Base-by-base conservation (phyloP, 30 jellyfish, hydroid and myxozoan species). In the Aurelia aurita complex sp. Pacific region DNA sequence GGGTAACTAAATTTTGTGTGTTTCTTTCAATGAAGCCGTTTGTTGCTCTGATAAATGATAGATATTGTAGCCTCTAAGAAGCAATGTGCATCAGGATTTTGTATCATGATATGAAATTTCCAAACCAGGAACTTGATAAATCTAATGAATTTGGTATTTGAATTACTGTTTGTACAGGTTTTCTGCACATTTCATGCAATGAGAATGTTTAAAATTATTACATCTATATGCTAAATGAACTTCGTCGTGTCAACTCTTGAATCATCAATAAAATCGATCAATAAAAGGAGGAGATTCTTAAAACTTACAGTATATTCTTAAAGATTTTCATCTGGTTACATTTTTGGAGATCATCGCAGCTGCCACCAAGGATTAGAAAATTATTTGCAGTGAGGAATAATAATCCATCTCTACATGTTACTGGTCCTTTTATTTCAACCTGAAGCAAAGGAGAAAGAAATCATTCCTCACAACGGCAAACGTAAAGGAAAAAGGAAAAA, bases 311-410 rank as follows among this genome's bases (percentile, higher is more conserved):
- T 11, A 65, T 53, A 6, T 50, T 85, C 10, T 59, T 34, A 11
- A 85, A 85, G 13, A 85, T 85, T 34, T 64, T 53, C 23, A 5
- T 54, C 54, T 29, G 67, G 42, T 52, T 43, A 77, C 64, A 85
- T 36, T 85, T 87, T 6, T 62, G 36, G 12, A 55, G 85, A 73
- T 79, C 92, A 61, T 94, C 98, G 19, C 85, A 89, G 65, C 83
- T 88, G 12, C 98, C 98, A 72, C 98, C 98, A 65, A 94, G 89
- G 51, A 85, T 43, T 12, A 62, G 32, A 66, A 89, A 64, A 62
- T 89, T 84, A 17, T 89, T 87, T 11, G 88, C 70, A 16, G 85
- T 73, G 17, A 94, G 68, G 36, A 94, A 88, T 14, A 94, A 69
- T 16, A 94, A 17, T 6, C 97, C 95, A 72, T 84, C 82, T 67